Conservation (phyloP, 2,888 invertebrate species). For the Cremastinae sp. region DNA sequence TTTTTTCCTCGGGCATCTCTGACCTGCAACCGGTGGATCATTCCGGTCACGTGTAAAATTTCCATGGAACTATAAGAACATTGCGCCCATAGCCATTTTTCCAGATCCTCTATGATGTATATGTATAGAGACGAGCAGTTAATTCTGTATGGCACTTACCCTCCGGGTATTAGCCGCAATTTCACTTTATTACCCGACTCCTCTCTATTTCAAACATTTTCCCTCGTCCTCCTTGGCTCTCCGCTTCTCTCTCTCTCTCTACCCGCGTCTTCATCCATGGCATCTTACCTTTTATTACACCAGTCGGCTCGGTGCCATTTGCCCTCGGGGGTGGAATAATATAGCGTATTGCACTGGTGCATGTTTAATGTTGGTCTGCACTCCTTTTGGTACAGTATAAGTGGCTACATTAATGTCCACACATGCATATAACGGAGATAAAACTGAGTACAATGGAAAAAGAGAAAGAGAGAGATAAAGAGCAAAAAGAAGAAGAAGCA, state of each 20-base stretch:
- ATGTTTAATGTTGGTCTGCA: slow-evolving; percentile 24
- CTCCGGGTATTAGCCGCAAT: slow-evolving; percentile 39
- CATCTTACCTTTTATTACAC: slow-evolving; percentile 53
- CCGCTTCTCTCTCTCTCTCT: too few species aligned
- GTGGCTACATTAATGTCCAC: background rate
- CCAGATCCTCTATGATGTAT: slow-evolving; percentile 3
- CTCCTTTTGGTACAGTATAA: slow-evolving; percentile 1
- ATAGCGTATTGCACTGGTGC: slow-evolving; percentile 20
- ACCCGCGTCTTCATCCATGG: background rate
- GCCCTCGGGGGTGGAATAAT: slow-evolving; percentile 37
- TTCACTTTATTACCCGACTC: slow-evolving; percentile 51
- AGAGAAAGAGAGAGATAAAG: slow-evolving; percentile 15
- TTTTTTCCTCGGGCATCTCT: background rate
- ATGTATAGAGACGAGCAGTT: slow-evolving; percentile 17
- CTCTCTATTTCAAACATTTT: slow-evolving; percentile 24
- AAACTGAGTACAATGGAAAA: slow-evolving; percentile 7
- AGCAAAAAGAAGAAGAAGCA: slow-evolving; percentile 13
- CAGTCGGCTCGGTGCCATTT: slow-evolving; percentile 40
- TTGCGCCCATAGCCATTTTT: slow-evolving; percentile 9
- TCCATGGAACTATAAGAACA: slow-evolving; percentile 4
- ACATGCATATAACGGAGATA: background rate
- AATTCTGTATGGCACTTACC: slow-evolving; percentile 29
- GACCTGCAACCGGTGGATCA: slow-evolving; percentile 25
- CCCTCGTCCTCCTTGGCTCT: too few species aligned
- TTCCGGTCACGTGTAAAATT: slow-evolving; percentile 21